Conservation (phyloP, 2,113 vertebrate species). For the Hippocampus guttulatus region DNA sequence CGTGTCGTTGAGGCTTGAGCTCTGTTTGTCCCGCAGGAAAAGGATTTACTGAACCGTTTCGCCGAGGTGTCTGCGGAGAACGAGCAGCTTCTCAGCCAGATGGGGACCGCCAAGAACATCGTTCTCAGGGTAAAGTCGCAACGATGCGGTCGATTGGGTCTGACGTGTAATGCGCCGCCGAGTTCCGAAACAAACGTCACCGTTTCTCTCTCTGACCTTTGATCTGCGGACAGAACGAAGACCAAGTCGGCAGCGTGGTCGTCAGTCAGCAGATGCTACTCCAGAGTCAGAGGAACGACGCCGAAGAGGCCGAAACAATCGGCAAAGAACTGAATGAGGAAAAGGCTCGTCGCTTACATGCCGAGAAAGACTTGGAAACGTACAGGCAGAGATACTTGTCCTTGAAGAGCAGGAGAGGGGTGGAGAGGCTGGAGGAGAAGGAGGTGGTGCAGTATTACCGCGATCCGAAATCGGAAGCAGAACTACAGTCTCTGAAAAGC, state of each 20-base stretch:
- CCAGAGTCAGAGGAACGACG: conserved; percentile 55
- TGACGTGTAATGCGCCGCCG: not conserved
- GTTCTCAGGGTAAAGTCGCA: conserved; percentile 70
- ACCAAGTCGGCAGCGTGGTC: conserved; percentile 64
- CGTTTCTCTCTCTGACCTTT: not conserved
- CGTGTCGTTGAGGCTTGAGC: not conserved
- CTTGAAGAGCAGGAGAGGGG: conserved; percentile 81
- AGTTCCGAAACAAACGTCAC: not conserved
- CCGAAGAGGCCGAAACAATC: conserved; percentile 66
- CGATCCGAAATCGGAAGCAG: conserved; percentile 81
- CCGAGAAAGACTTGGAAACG: conserved; percentile 77
- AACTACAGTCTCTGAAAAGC: conserved; percentile 62
- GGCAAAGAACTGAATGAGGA: conserved; percentile 80
- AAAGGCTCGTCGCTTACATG: conserved; percentile 68
- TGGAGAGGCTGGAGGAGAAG: conserved; percentile 89
- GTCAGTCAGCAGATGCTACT: conserved; percentile 64
- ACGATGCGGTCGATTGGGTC: not conserved
- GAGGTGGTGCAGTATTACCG: conserved; percentile 91
- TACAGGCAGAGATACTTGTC: conserved; percentile 76
- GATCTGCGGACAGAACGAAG: conserved; percentile 76
- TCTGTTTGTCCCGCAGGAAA: conserved; percentile 73
- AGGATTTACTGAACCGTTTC: conserved; percentile 73
- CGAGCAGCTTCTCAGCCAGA: conserved; percentile 75
- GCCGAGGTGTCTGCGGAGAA: conserved; percentile 77
- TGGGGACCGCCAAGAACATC: conserved; percentile 79